Percentiles rank a stretch among this genome's conserved stretches.
These are phyloP conservation scores for Drosophila picticornis DNA, from an alignment of 2,888 invertebrate genomes.

Conservation along the genomic window DNA sequence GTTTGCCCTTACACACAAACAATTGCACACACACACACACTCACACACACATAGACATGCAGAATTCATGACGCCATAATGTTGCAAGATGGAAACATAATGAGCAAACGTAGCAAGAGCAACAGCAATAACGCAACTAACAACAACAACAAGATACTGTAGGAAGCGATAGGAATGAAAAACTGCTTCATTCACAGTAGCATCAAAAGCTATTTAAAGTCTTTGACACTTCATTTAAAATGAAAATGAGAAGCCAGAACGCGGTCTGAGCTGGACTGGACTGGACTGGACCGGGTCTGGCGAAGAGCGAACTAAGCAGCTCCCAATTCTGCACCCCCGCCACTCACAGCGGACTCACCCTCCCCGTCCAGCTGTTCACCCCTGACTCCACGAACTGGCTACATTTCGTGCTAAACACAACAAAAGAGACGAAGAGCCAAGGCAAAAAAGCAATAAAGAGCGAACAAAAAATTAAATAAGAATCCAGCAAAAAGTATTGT, in stretches of 20 bases:
- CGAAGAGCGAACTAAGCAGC: background rate
- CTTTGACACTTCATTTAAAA: slow-evolving; percentile 82
- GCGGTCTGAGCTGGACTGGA: slow-evolving; percentile 7
- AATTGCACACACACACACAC: background rate
- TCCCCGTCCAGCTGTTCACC: background rate
- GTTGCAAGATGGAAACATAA: slow-evolving; percentile 12
- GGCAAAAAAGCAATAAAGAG: slow-evolving; percentile 50
- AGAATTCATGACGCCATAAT: slow-evolving; percentile 8
- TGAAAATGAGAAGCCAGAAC: slow-evolving; percentile 71
- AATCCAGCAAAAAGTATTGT: slow-evolving; percentile 52
- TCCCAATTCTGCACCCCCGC: slow-evolving; percentile 33
- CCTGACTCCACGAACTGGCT: slow-evolving; percentile 29
- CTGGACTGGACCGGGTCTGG: background rate
- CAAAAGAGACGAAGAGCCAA: slow-evolving; percentile 62
- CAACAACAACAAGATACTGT: slow-evolving; percentile 35
- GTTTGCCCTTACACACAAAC: slow-evolving; percentile 15
- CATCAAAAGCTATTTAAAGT: slow-evolving; percentile 81
- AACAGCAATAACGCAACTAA: slow-evolving; percentile 25
- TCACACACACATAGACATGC: background rate
- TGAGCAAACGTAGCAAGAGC: slow-evolving; percentile 18
- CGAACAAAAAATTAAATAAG: slow-evolving; percentile 45
- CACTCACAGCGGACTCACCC: background rate
- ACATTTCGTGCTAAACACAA: slow-evolving; percentile 71
- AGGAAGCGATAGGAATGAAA: slow-evolving; percentile 52
- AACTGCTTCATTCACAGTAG: slow-evolving; percentile 80